Evolutionary conservation across 2,888 invertebrate genomes (phyloP), one percentile per base, ranked within the genome.

Genomic region (Caenorhabditis zanzibari): DNA sequence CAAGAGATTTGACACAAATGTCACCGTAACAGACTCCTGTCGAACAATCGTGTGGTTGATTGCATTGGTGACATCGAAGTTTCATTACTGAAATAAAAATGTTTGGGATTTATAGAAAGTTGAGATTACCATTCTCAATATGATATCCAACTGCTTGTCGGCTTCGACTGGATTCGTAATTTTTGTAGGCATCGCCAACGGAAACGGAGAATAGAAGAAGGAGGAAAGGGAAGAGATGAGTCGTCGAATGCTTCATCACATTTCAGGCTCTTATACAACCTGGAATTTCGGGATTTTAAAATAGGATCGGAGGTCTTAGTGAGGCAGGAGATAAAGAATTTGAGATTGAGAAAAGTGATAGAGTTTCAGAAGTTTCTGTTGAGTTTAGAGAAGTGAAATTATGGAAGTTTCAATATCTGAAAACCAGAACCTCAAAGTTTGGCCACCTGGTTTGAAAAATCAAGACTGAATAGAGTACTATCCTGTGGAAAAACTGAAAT

Each of bases 1-100:
- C 91, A 49, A 82, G 63, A 12, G 89, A 88, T 82, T 91, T 91
- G 26, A 91, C 90, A 68, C 91, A 91, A 71, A 88, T 85, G 75
- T 91, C 91, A n/a, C 91, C 91, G 71, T 86, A 90, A 81, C 91
- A 91, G 41, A 85, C 81, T 12, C 91, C 91, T 2, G 84, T 80
- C 22, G 79, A 72, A 75, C 91, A 91, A 49, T 89, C 79, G 32
- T 80, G 73, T 22, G 89, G 89, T 79, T 84, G 85, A 75, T 89
- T 89, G 64, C 91, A 91, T 66, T 90, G 87, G 63, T 73, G 85
- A 41, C 88, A 88, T 0, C 84, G 82, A 2, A 87, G 64, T 85
- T 87, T 87, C 41, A 85, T 61, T 26, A 82, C 87, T 86, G 80
- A 84, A 75, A 68, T 9, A 56, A 9, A 2, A 4, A 52, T n/a